These are phyloP conservation scores for Sebastes goodei DNA, from an alignment of 2,797 vertebrate genomes.

Conservation along the genomic window DNA sequence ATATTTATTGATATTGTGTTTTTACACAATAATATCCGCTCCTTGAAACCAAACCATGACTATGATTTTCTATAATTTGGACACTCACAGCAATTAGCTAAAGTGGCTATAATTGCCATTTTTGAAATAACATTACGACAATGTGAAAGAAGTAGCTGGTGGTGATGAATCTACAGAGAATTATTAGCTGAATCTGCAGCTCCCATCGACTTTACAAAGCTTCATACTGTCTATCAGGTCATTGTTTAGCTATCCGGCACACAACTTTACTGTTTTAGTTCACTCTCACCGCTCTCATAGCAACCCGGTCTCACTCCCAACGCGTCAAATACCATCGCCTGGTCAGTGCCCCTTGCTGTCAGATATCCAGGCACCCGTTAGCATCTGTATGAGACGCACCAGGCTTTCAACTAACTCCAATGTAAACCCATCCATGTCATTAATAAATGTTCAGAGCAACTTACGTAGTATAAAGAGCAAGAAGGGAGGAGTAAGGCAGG, in stretches of 20 bases:
- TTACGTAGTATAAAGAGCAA: too few species aligned
- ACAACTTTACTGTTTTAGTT: neutral
- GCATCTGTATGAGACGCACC: too few species aligned
- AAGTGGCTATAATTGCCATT: neutral
- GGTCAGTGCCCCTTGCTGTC: too few species aligned
- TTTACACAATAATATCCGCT: neutral
- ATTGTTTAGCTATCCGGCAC: neutral
- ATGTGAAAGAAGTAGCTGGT: neutral
- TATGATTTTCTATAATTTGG: neutral
- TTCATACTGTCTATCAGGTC: neutral
- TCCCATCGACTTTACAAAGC: neutral
- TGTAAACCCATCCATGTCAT: too few species aligned
- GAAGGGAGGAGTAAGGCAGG: accelerated
- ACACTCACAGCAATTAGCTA: neutral
- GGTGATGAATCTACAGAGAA: neutral
- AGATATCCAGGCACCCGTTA: accelerated
- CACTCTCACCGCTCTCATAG: neutral
- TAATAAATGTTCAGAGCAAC: too few species aligned
- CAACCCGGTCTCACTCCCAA: accelerated
- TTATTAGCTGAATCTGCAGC: neutral
- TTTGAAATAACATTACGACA: neutral
- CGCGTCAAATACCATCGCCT: too few species aligned
- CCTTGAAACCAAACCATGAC: neutral
- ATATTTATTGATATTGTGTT: neutral
- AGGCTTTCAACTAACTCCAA: too few species aligned